Evolutionary conservation across 2,113 vertebrate genomes (phyloP).

Genomic region (Tragelaphus imberbis): DNA sequence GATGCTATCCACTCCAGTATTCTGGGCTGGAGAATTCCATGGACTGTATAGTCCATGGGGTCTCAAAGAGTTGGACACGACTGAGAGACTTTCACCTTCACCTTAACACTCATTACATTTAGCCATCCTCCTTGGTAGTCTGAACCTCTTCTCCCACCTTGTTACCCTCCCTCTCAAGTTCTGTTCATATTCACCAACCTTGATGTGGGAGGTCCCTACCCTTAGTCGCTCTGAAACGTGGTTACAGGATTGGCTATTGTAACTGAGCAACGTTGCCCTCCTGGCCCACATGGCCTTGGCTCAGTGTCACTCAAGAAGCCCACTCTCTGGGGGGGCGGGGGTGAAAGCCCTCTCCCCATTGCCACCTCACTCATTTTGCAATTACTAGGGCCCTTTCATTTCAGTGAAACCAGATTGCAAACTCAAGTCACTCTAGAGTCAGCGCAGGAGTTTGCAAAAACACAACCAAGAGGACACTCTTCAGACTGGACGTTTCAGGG

Average conservation of each 20-base stretch:
- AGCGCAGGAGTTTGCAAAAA: background rate
- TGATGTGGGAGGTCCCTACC: background rate
- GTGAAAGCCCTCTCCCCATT: background rate
- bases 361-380: background rate
- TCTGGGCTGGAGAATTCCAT: background rate
- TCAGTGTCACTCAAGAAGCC: background rate
- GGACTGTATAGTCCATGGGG: background rate
- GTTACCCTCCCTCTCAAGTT: background rate
- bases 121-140: background rate
- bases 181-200: background rate
- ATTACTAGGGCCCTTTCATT: background rate
- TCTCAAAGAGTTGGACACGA: background rate
- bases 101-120: background rate
- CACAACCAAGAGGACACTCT: background rate
- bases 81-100: background rate
- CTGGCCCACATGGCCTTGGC: accelerated
- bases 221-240: background rate
- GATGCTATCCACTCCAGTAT: background rate
- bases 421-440: background rate
- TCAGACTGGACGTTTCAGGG: background rate
- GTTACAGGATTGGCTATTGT: background rate
- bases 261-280: background rate
- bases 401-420: background rate
- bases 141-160: background rate
- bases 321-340: background rate